Evolutionary conservation across 2,797 vertebrate genomes (phyloP).

Genomic region (Alexandromys oeconomus): DNA sequence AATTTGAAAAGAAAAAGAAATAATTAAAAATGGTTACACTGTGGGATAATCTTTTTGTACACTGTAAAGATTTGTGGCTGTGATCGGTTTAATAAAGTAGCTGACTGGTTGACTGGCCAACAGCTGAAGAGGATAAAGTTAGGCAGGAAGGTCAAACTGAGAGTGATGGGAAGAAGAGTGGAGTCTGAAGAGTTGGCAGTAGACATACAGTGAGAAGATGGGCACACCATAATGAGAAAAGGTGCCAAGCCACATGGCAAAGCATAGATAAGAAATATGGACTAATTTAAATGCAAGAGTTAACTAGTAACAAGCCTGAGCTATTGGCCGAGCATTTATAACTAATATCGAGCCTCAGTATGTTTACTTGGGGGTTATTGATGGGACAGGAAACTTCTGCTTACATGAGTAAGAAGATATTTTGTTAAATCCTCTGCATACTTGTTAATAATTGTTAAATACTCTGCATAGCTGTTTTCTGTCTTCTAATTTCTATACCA

Average conservation of each 20-base stretch:
- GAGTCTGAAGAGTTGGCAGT: background rate
- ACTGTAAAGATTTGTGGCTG: background rate
- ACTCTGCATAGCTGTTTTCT: background rate
- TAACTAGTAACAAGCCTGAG: background rate
- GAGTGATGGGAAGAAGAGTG: background rate
- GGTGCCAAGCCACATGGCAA: background rate
- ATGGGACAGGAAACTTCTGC: background rate
- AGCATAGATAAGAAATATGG: background rate
- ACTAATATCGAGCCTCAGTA: background rate
- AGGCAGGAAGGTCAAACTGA: background rate
- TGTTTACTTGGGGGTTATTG: background rate
- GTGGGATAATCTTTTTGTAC: background rate
- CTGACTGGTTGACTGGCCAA: background rate
- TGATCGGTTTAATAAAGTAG: background rate
- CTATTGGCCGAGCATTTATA: background rate
- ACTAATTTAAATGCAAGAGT: background rate
- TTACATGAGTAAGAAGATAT: conserved; percentile 1
- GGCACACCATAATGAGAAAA: background rate
- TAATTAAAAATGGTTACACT: background rate
- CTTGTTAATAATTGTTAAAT: background rate
- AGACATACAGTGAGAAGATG: background rate
- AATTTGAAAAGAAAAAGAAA: conserved; percentile 13
- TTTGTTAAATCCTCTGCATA: background rate
- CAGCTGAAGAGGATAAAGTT: background rate
- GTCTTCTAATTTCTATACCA: conserved; percentile 5